Base-by-base conservation (phyloP, 37 sponge, comb jelly and placozoan species). In the Chondrosia reniformis region DNA sequence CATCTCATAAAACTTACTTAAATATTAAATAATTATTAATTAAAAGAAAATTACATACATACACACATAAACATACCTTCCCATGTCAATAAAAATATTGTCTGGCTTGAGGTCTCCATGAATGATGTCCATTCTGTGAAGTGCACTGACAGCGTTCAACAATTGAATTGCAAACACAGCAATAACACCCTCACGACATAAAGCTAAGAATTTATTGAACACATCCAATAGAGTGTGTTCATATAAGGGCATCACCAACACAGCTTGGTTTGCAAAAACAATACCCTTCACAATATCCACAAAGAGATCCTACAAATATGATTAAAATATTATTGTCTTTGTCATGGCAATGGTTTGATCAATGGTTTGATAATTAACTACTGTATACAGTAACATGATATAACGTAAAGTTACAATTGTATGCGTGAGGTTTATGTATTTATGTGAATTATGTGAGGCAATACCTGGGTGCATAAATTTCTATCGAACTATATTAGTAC, bases 81-180 rank as follows among this genome's bases (percentile, higher is more conserved):
- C 21, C 12, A 24, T 38, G n/a, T 44, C n/a, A 3, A 69, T 69
- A 2, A 69, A 34, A 24, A 69, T 4, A 40, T 69, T 69, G 43
- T 69, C 72, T 21, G 72, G 72, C 72, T 69, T 69, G 43, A 69
- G 39, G 72, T 69, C 72, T 38, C 72, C 72, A 40, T 69, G 72
- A 38, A 69, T 41, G 36, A 69, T 69, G 41, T 38, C 72, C 41
- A 69, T 69, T 1, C 36, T 2, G 44, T 69, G 72, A 36, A 69
- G 72, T 36, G 36, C 43, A 69, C 44, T 34, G 22, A 69, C 41
- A 8, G 37, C 72, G 1, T 0, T 13, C 15, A 69, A 44, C 19
- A 40, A 22, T 24, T 34, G n/a, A 34, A 25, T 44, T 1, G 42
- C 36, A 31, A 39, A 31, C 41, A 39, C 36, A 1, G 41, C 24